Conservation (phyloP, 2,113 vertebrate genomes). For the Oreotragus oreotragus region DNA sequence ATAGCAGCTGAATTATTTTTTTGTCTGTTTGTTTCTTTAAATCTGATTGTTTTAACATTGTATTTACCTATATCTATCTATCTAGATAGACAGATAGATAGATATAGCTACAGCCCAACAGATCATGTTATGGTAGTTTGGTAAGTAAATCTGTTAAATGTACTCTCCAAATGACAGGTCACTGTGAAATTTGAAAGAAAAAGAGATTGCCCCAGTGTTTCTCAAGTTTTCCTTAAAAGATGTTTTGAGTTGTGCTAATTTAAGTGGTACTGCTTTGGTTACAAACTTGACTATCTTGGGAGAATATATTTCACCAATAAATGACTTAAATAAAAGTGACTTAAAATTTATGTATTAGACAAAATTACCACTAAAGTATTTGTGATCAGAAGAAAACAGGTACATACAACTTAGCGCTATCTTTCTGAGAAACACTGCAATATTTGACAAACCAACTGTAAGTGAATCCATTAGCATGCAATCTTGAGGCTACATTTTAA, state of each 20-base stretch:
- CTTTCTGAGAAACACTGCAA: not conserved
- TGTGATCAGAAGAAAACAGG: not conserved
- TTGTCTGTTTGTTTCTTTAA: not conserved
- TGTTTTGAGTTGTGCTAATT: not conserved
- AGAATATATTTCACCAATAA: not conserved
- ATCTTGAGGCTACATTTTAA: not conserved
- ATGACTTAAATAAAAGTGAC: not conserved
- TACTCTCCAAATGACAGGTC: not conserved
- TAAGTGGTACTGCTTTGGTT: not conserved
- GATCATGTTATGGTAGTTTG: not conserved
- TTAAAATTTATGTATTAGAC: not conserved
- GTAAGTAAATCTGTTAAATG: not conserved
- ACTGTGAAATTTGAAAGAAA: not conserved
- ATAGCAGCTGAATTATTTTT: not conserved
- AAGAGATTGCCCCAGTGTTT: not conserved
- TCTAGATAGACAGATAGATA: too few species aligned
- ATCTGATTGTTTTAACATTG: not conserved
- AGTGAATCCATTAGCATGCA: not conserved
- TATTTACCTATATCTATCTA: not conserved
- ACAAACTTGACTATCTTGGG: not conserved
- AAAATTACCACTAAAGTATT: not conserved
- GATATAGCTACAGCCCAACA: not conserved
- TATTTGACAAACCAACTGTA: not conserved
- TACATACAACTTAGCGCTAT: not conserved
- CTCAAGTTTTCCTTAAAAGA: not conserved